Conservation (phyloP, 2,113 vertebrate genomes). For the Cavia porcellus region DNA sequence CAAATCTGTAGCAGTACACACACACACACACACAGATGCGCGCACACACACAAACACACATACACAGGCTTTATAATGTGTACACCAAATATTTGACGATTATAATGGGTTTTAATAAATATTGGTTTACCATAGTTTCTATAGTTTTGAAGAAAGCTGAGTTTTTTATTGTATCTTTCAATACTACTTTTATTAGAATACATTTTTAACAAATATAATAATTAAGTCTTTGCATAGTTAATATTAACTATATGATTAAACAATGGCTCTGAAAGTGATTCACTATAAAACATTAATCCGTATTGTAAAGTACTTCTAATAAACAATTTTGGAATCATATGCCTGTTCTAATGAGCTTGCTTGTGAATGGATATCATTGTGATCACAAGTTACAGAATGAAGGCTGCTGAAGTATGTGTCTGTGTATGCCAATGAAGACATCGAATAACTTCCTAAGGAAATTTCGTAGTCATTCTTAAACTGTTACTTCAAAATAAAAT, state of each 20-base stretch:
- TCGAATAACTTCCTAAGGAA: neutral
- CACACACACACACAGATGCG: neutral
- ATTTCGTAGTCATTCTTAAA: neutral
- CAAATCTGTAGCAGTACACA: neutral
- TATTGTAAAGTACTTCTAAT: slow-evolving; percentile 58
- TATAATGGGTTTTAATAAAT: neutral
- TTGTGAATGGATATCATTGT: slow-evolving; percentile 39
- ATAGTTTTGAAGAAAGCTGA: neutral
- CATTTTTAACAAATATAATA: slow-evolving; percentile 3
- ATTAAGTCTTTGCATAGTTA: slow-evolving; percentile 6
- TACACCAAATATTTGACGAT: neutral
- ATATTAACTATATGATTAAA: neutral
- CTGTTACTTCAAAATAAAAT: slow-evolving; percentile 43
- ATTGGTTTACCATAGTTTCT: neutral
- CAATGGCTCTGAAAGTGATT: slow-evolving; percentile 26
- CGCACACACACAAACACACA: neutral
- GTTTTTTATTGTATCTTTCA: neutral
- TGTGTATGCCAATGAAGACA: neutral
- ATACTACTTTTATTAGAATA: slow-evolving; percentile 12
- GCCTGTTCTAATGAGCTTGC: slow-evolving; percentile 52
- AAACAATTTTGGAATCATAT: slow-evolving; percentile 60
- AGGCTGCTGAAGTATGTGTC: neutral
- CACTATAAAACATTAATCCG: slow-evolving; percentile 32
- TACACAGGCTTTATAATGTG: neutral
- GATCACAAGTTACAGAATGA: slow-evolving; percentile 50